These are phyloP conservation scores for Heliconius ethilla DNA, from an alignment of 2,888 invertebrate genomes.

Conservation along the genomic window DNA sequence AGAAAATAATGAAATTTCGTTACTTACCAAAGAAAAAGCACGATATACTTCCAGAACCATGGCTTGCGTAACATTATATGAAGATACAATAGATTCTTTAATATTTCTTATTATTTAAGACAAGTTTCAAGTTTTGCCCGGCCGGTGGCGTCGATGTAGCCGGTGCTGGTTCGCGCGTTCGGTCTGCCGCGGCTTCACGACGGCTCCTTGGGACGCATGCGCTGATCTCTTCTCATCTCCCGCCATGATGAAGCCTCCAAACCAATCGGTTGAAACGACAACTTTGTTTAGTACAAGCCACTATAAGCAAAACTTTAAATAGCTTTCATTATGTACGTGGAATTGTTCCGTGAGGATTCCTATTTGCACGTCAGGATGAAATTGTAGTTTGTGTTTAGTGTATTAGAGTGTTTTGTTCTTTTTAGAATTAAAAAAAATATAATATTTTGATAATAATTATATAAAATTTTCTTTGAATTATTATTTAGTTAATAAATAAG, in stretches of 20 bases:
- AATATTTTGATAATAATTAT: background rate
- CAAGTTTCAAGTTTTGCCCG: constrained; percentile 26
- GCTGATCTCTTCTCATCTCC: constrained; percentile 39
- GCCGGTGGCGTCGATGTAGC: constrained; percentile 39
- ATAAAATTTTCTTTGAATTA: too few species aligned
- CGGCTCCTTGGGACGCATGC: constrained; percentile 56
- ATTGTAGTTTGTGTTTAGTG: constrained; percentile 7
- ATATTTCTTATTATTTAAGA: constrained; percentile 22
- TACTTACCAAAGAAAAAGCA: constrained; percentile 34
- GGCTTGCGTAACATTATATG: constrained; percentile 19
- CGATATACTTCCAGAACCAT: constrained; percentile 17
- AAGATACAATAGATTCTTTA: constrained; percentile 3
- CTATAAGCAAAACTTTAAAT: constrained; percentile 43
- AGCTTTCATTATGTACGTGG: constrained; percentile 29
- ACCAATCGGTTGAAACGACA: constrained; percentile 46
- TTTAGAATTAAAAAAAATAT: too few species aligned
- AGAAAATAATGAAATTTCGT: background rate
- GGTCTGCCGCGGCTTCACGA: constrained; percentile 48
- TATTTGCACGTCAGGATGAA: constrained; percentile 23
- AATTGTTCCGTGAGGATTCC: constrained; percentile 25
- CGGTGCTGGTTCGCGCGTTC: constrained; percentile 53
- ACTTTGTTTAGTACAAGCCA: constrained; percentile 32
- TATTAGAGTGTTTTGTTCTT: background rate
- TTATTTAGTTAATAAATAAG: too few species aligned
- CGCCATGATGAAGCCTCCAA: constrained; percentile 38